phyloP scores from a whole-genome alignment of 2,888 invertebrate species.

The Chalcis sispes region DNA sequence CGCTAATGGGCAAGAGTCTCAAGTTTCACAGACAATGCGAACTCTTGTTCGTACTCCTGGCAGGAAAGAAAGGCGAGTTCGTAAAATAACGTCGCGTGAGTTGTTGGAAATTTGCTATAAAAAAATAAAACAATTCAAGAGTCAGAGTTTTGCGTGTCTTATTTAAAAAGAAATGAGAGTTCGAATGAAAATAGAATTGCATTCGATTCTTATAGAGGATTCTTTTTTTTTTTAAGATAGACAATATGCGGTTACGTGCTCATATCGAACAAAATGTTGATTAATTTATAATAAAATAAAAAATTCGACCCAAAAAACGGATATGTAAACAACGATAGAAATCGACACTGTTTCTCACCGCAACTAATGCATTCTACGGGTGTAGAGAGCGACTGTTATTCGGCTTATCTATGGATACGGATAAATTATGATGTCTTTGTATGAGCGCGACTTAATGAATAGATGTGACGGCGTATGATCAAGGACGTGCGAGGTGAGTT shows the following conservation, averaged over 20 bases:
- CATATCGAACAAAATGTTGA: too few species aligned
- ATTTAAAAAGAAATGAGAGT: neutral
- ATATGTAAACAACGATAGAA: neutral
- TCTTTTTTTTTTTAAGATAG: too few species aligned
- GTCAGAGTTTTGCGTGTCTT: neutral
- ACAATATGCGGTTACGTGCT: too few species aligned
- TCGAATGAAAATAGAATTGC: too few species aligned
- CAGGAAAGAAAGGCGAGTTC: too few species aligned
- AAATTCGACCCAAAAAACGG: too few species aligned
- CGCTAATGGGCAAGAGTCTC: constrained; percentile 5
- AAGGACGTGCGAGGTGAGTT: constrained; percentile 1
- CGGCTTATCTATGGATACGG: constrained; percentile 22
- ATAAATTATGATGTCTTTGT: constrained; percentile 29
- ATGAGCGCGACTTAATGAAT: constrained; percentile 15
- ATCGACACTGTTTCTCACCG: neutral
- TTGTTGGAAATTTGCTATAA: neutral
- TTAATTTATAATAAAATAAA: too few species aligned
- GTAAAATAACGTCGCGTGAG: neutral
- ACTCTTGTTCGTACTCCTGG: too few species aligned
- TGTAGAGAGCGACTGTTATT: neutral
- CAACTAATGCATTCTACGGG: neutral
- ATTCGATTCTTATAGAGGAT: too few species aligned
- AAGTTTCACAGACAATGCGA: too few species aligned
- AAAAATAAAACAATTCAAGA: neutral
- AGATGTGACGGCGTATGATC: constrained; percentile 11